Evolutionary conservation across 2,113 vertebrate species (phyloP), one percentile per base, ranked within the genome.

Genomic region (Nesoenas mayeri): DNA sequence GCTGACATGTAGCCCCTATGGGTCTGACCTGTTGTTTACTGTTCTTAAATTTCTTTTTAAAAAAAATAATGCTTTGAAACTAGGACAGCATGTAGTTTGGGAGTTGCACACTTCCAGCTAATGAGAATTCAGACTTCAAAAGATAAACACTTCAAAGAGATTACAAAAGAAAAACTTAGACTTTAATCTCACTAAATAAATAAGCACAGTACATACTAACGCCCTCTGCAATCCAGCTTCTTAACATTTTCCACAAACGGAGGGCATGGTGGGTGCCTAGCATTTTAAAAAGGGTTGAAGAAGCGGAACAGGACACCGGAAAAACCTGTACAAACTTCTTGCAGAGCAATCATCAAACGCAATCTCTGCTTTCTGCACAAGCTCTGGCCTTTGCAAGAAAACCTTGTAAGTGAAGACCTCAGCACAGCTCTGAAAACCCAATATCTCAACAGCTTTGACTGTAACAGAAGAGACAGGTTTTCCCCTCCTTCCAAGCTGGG

Each of bases 181-280:
- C 95, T 97, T 96, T 94, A 96, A 96, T 96, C 95, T 97, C 82
- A 24, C 83, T 97, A 92, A 95, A 93, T 92, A 96, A 96, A 96
- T 93, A 95, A 93, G 79, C 69, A 56, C 47, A n/a, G 85, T 11
- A 58, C 12, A 1, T 57, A 69, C 71, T 74, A 67, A 91, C 9
- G 12, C 60, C 75, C 85, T 88, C 72, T 84, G 72, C 77, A 64
- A 82, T 67, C 71, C 7, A 79, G 10, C 72, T 95, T 18, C 85
- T 77, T 12, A n/a, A 51, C 12, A 7, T 88, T 88, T 66, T 78
- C 60, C 69, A 78, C 54, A 17, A 70, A 53, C 32, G 14, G 36
- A 84, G 69, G 51, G 86, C 34, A 71, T 11, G 14, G 2, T 6
- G 75, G 71, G 62, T 38, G 36, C 86, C 69, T 20, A 18, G 20